Evolutionary conservation across 2,888 invertebrate species (phyloP).

Genomic region (Chloromyia formosa): DNA sequence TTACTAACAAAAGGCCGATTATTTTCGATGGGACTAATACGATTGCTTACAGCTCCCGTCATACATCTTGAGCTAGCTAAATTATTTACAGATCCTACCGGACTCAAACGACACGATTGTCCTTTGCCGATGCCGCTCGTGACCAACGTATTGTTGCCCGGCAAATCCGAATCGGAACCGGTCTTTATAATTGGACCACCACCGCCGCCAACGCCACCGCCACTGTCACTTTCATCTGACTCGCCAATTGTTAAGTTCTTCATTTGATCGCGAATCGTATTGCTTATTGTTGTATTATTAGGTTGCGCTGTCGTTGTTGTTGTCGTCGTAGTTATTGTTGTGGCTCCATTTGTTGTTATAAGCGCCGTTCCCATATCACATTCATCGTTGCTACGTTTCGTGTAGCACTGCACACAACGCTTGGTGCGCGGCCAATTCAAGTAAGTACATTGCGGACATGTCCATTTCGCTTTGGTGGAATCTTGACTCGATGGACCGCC

Average conservation of each 20-base stretch:
- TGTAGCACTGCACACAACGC: conserved; percentile 62
- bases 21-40: conserved; percentile 58
- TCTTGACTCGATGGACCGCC: conserved; percentile 56
- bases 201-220: conserved; percentile 5
- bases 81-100: conserved; percentile 54
- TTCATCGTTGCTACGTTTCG: conserved; percentile 54
- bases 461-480: conserved; percentile 66
- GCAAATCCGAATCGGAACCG: conserved; percentile 60
- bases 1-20: conserved; percentile 61
- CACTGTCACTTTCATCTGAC: neutral
- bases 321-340: conserved; percentile 41
- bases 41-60: conserved; percentile 58
- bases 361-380: conserved; percentile 36
- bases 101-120: conserved; percentile 51
- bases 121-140: conserved; percentile 20
- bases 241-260: conserved; percentile 47
- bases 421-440: conserved; percentile 75
- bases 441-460: conserved; percentile 78
- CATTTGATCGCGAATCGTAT: conserved; percentile 55
- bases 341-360: conserved; percentile 26
- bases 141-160: conserved; percentile 50
- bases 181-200: conserved; percentile 3
- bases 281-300: conserved; percentile 45
- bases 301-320: conserved; percentile 17
- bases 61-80: conserved; percentile 53